Percentiles rank a stretch among this genome's conserved stretches.
Conservation (phyloP, 2,113 vertebrate species). For the Uropsilus gracilis region DNA sequence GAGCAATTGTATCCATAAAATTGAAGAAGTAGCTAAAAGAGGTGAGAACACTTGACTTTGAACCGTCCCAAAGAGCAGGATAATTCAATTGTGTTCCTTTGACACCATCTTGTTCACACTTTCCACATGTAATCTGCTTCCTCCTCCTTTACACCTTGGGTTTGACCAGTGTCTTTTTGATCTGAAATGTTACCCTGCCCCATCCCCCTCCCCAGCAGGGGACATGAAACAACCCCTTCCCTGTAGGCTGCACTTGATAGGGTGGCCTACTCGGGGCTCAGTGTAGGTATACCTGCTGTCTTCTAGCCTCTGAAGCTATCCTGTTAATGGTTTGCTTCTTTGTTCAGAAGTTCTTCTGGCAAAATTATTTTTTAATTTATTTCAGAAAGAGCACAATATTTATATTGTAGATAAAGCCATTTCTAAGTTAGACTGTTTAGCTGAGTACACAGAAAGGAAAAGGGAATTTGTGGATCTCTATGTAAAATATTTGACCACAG, state of each 20-base stretch:
- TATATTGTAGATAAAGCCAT: neutral
- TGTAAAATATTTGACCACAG: neutral
- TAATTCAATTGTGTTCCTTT: neutral
- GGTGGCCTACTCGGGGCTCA: neutral
- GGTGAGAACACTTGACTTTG: conserved; percentile 83
- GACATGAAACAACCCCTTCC: neutral
- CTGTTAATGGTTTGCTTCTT: neutral
- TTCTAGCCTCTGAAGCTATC: neutral
- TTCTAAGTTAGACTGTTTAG: neutral
- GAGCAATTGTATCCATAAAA: conserved; percentile 90
- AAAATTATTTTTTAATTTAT: neutral
- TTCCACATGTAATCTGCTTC: neutral
- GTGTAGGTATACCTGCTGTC: neutral
- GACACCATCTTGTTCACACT: neutral
- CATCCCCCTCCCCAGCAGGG: neutral
- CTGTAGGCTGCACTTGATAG: neutral
- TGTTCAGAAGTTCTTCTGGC: neutral
- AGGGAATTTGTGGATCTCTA: neutral
- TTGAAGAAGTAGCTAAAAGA: conserved; percentile 90
- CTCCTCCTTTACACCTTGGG: neutral
- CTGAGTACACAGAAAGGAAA: neutral
- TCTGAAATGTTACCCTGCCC: neutral
- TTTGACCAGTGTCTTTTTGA: neutral
- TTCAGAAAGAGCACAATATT: neutral
- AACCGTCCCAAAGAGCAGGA: neutral